These are phyloP conservation scores for Melanogrammus aeglefinus DNA, from an alignment of 2,797 vertebrate genomes.

Conservation along the genomic window DNA sequence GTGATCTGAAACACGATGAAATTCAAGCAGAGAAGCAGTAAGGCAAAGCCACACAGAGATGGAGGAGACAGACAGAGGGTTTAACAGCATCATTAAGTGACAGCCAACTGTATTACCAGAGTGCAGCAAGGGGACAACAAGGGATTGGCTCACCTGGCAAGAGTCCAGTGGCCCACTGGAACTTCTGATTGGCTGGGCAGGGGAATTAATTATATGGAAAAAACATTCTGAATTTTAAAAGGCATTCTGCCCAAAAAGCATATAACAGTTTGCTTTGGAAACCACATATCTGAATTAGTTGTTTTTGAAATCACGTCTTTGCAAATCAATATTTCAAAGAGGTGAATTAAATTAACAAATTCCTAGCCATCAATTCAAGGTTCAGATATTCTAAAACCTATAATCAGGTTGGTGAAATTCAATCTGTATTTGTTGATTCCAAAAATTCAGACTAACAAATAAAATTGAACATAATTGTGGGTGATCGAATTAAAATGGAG, in stretches of 20 bases:
- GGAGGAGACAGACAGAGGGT: background rate
- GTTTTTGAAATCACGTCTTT: background rate
- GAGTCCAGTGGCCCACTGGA: background rate
- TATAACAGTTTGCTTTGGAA: background rate
- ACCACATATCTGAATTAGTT: background rate
- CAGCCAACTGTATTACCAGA: background rate
- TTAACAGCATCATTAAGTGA: conserved; percentile 2
- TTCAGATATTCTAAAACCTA: background rate
- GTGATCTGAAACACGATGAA: too few species aligned
- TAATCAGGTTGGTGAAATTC: background rate
- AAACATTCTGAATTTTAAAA: background rate
- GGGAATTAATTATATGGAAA: background rate
- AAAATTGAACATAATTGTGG: background rate
- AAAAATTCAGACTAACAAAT: background rate
- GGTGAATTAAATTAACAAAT: background rate
- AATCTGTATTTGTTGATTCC: background rate
- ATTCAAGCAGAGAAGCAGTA: too few species aligned
- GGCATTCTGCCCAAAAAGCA: background rate
- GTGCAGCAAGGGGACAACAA: background rate
- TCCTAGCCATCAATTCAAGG: background rate
- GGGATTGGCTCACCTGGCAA: background rate
- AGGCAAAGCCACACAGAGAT: background rate
- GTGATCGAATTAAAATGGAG: background rate
- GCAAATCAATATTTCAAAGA: background rate
- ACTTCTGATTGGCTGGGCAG: background rate